phyloP scores from a whole-genome alignment of 2,888 invertebrate genomes.

The Zelleria hepariella region DNA sequence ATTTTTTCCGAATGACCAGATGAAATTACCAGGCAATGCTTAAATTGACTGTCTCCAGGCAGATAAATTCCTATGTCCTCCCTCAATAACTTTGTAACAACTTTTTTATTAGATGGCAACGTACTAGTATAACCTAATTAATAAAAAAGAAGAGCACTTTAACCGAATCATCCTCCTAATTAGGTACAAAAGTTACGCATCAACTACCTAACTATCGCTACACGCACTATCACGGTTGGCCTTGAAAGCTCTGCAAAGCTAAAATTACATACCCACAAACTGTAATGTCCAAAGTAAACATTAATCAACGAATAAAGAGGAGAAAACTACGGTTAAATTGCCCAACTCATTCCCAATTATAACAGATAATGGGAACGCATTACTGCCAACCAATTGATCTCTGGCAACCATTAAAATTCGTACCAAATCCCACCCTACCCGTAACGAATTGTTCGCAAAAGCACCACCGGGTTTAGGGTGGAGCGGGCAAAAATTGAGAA shows the following conservation, averaged over 20 bases:
- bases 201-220: no score
- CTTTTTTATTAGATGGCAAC: no score
- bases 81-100: no score
- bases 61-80: no score
- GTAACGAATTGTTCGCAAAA: neutral
- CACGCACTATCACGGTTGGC: neutral
- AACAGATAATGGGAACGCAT: slow-evolving; percentile 36
- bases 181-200: no score
- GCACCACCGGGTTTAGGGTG: neutral
- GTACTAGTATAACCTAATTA: no score
- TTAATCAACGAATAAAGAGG: slow-evolving; percentile 33
- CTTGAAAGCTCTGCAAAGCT: neutral
- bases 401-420: slow-evolving; percentile 22
- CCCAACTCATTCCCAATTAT: slow-evolving; percentile 38
- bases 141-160: no score
- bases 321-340: slow-evolving; percentile 25
- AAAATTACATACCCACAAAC: neutral
- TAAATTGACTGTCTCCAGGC: no score
- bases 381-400: slow-evolving; percentile 46
- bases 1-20: no score
- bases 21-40: no score
- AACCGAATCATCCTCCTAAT: no score
- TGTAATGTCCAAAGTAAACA: slow-evolving; percentile 28
- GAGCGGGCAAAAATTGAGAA: slow-evolving; percentile 32
- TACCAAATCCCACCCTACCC: neutral